These are phyloP conservation scores for Caenorhabditis uteleia DNA, from an alignment of 2,888 invertebrate species.

Conservation along the genomic window DNA sequence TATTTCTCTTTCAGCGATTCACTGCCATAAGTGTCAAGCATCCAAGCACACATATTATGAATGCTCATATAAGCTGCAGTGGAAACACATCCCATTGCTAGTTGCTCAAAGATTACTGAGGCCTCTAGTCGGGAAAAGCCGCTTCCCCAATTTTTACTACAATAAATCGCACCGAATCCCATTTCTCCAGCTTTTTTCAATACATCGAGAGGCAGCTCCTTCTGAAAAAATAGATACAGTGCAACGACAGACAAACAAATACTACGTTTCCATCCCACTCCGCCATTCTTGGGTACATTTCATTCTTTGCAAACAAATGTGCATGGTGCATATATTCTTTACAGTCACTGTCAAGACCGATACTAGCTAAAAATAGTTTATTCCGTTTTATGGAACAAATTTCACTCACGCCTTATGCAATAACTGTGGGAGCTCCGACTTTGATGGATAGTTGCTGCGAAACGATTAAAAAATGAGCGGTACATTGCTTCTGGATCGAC, in stretches of 20 bases:
- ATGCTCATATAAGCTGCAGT: constrained; percentile 75
- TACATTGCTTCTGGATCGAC: no score
- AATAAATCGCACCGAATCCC: constrained; percentile 75
- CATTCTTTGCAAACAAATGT: constrained; percentile 73
- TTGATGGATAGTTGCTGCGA: no score
- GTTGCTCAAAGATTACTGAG: constrained; percentile 75
- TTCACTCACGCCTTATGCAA: constrained; percentile 1
- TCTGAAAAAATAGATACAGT: constrained; percentile 46
- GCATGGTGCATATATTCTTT: constrained; percentile 74
- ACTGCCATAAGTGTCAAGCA: constrained; percentile 74
- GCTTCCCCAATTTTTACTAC: constrained; percentile 55
- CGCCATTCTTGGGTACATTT: constrained; percentile 74
- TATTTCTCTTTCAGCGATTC: constrained; percentile 71
- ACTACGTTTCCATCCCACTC: constrained; percentile 74
- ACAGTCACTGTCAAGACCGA: constrained; percentile 73
- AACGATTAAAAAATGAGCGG: no score
- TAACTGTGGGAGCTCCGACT: background rate
- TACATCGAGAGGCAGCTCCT: constrained; percentile 73
- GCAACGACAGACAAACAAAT: background rate
- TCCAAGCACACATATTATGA: constrained; percentile 75
- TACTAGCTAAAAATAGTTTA: constrained; percentile 66
- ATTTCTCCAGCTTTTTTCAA: constrained; percentile 73
- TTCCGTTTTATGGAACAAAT: background rate
- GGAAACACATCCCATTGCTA: constrained; percentile 74
- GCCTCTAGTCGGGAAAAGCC: constrained; percentile 73